Evolutionary conservation across 1,140 invertebrate genomes (phyloP).

Genomic region (Philaenus spumarius): DNA sequence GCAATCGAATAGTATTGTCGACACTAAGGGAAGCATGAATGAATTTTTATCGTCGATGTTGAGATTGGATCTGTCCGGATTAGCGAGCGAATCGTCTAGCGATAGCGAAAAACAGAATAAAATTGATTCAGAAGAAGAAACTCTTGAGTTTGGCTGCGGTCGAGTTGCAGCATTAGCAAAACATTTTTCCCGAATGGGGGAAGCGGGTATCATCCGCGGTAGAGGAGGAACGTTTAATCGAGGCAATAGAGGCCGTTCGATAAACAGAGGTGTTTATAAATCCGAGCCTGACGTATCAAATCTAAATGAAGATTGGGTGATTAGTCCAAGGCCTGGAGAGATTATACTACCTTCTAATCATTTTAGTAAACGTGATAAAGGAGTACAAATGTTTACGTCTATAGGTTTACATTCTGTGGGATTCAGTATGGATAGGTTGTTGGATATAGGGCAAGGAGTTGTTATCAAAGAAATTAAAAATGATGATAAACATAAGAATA

Average conservation of each 20-base stretch:
- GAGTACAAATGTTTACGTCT: slow-evolving; percentile 17
- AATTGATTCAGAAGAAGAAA: slow-evolving; percentile 5
- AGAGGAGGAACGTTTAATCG: slow-evolving; percentile 6
- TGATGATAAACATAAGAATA: neutral
- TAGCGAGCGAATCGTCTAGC: slow-evolving; percentile 15
- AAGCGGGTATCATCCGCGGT: slow-evolving; percentile 39
- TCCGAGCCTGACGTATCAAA: slow-evolving; percentile 28
- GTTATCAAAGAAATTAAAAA: slow-evolving; percentile 19
- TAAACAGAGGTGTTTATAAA: slow-evolving; percentile 3
- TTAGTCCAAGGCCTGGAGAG: slow-evolving; percentile 16
- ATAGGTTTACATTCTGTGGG: slow-evolving; percentile 28
- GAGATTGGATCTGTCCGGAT: slow-evolving; percentile 17
- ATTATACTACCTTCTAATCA: slow-evolving; percentile 20
- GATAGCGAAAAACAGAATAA: slow-evolving; percentile 15
- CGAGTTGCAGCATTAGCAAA: slow-evolving; percentile 53
- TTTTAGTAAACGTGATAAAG: slow-evolving; percentile 11
- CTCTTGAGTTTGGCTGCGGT: slow-evolving; percentile 42
- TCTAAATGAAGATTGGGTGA: slow-evolving; percentile 10
- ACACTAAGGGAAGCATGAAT: slow-evolving; percentile 9
- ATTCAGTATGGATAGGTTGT: slow-evolving; percentile 30
- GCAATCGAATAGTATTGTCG: neutral
- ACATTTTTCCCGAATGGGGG: slow-evolving; percentile 47
- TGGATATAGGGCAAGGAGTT: slow-evolving; percentile 27
- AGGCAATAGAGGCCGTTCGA: slow-evolving; percentile 1
- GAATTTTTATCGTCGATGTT: slow-evolving; percentile 21